phyloP scores from a whole-genome alignment of 1,140 invertebrate genomes.

The Homalodisca vitripennis region DNA sequence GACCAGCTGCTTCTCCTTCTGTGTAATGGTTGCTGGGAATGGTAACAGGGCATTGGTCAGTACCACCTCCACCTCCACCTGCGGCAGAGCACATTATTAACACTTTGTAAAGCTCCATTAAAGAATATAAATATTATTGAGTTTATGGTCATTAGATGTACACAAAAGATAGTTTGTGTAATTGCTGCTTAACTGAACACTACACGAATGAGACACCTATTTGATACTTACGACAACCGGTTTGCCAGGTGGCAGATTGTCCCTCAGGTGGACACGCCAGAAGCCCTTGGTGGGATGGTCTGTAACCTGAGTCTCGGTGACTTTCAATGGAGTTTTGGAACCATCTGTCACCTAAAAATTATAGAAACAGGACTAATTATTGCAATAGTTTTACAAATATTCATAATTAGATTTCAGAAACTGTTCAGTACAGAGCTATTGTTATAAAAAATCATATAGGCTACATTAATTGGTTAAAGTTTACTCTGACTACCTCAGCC shows the following conservation, averaged over 20 bases:
- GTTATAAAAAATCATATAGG: neutral
- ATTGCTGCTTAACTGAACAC: too few species aligned
- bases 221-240: constrained; percentile 55
- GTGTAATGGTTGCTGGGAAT: constrained; percentile 83
- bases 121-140: neutral
- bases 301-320: constrained; percentile 55
- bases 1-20: constrained; percentile 92
- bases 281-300: constrained; percentile 43
- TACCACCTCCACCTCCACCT: constrained; percentile 69
- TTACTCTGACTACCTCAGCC: too few species aligned
- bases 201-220: too few species aligned
- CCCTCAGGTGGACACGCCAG: constrained; percentile 63
- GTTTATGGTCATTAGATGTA: neutral
- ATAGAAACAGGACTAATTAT: neutral
- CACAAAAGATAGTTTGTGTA: neutral
- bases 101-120: too few species aligned
- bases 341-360: constrained; percentile 52
- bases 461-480: neutral
- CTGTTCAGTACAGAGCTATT: neutral
- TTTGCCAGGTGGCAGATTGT: constrained; percentile 57
- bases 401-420: neutral
- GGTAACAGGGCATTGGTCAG: constrained; percentile 74
- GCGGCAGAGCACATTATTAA: too few species aligned
- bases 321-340: constrained; percentile 60
- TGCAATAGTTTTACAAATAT: neutral